Percentiles rank a stretch among this genome's conserved stretches.
Conservation (phyloP, 2,797 vertebrate species). For the Crenichthys baileyi region DNA sequence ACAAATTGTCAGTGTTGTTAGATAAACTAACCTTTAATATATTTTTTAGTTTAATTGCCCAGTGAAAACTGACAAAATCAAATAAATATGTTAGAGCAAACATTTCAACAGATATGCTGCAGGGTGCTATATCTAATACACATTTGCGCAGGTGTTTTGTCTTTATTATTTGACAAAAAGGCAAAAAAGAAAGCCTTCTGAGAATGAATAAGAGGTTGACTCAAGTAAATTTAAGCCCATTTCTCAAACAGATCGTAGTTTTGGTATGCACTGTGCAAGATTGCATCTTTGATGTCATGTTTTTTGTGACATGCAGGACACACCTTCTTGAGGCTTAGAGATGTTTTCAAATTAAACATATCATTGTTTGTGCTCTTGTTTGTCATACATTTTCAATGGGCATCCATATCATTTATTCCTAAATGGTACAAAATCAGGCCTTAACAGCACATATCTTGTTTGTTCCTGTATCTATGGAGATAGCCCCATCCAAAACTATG, state of each 20-base stretch:
- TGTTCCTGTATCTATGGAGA: background rate
- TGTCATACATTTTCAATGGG: background rate
- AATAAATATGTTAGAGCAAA: background rate
- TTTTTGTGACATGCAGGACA: background rate
- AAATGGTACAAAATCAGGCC: slow-evolving; percentile 18
- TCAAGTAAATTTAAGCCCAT: background rate
- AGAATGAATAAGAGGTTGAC: background rate
- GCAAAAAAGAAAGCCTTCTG: background rate
- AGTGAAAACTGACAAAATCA: background rate
- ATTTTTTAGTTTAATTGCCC: background rate
- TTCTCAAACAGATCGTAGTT: background rate
- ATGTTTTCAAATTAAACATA: background rate
- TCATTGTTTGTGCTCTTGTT: background rate
- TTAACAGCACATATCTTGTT: slow-evolving; percentile 7
- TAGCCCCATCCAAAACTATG: background rate
- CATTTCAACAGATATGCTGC: slow-evolving; percentile 13
- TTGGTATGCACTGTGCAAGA: background rate
- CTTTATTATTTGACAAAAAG: background rate
- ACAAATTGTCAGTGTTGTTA: background rate
- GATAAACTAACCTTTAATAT: background rate
- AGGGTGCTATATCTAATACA: background rate
- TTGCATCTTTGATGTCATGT: background rate
- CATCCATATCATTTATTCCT: background rate
- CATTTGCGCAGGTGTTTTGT: slow-evolving; percentile 17
- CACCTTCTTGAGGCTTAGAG: slow-evolving; percentile 22